Conservation (phyloP, 2,113 vertebrate species). For the Corydoras sp. region DNA sequence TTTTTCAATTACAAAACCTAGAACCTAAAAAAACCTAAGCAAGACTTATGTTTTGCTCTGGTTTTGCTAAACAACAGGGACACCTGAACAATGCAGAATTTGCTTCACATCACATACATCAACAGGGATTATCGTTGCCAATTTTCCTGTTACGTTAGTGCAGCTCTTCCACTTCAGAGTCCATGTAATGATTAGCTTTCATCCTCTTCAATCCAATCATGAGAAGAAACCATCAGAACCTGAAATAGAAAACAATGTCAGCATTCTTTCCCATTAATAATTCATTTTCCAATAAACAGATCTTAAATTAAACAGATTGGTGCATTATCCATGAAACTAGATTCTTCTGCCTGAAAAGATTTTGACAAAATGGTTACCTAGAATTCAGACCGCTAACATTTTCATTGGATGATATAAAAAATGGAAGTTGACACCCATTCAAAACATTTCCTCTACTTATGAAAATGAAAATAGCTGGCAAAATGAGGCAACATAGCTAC, state of each 20-base stretch:
- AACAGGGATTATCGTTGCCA: conserved; percentile 30
- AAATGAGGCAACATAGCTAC: no score
- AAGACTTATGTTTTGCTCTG: conserved; percentile 15
- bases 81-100: conserved; percentile 25
- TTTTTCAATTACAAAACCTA: no score
- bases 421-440: no score
- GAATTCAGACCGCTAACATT: no score
- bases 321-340: background rate
- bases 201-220: background rate
- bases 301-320: background rate
- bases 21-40: conserved; percentile 9
- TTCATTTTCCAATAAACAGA: background rate
- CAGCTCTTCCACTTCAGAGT: background rate
- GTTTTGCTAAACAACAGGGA: conserved; percentile 10
- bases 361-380: no score
- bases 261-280: background rate
- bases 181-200: conserved; percentile 4
- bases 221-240: conserved; percentile 21
- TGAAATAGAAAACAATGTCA: conserved; percentile 28
- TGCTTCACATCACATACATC: conserved; percentile 11
- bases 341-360: no score
- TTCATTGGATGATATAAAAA: no score
- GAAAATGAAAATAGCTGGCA: no score
- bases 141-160: conserved; percentile 25
- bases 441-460: no score